Percentiles rank a stretch among this genome's conserved stretches.
Evolutionary conservation across 2,888 invertebrate species (phyloP).

Genomic region (Agriopis leucophaearia): DNA sequence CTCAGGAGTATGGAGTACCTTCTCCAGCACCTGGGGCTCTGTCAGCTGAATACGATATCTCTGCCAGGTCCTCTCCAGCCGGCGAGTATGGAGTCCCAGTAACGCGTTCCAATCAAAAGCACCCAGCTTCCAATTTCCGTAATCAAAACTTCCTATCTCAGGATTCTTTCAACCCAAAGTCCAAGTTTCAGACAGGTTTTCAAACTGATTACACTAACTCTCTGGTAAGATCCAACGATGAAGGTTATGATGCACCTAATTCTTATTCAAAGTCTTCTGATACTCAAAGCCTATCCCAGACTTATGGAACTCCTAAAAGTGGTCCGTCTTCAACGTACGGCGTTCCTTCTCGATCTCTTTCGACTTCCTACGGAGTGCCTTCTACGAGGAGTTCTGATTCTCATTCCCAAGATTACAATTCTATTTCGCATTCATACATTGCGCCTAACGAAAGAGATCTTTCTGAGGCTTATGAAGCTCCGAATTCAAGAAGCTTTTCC

Average conservation of each 20-base stretch:
- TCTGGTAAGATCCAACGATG: conserved; percentile 19
- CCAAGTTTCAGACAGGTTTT: conserved; percentile 7
- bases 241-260: conserved; percentile 8
- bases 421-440: conserved; percentile 56
- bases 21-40: conserved; percentile 32
- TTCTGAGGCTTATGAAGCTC: conserved; percentile 79
- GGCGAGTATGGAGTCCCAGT: conserved; percentile 64
- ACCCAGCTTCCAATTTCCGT: conserved; percentile 16
- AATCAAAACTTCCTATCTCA: conserved; percentile 12
- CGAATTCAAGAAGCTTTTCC: conserved; percentile 57
- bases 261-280: conserved; percentile 16
- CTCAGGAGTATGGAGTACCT: conserved; percentile 49
- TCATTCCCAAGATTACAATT: conserved; percentile 52
- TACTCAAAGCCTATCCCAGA: conserved; percentile 8
- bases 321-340: conserved; percentile 17
- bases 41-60: conserved; percentile 37
- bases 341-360: conserved; percentile 16
- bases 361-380: conserved; percentile 18
- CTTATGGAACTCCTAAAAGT: conserved; percentile 3
- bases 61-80: conserved; percentile 46
- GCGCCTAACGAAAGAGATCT: conserved; percentile 58
- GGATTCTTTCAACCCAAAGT: conserved; percentile 22
- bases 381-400: conserved; percentile 55
- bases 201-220: background rate
- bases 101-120: conserved; percentile 25